phyloP scores from a whole-genome alignment of 2,113 vertebrate genomes.

The Albula glossodonta region DNA sequence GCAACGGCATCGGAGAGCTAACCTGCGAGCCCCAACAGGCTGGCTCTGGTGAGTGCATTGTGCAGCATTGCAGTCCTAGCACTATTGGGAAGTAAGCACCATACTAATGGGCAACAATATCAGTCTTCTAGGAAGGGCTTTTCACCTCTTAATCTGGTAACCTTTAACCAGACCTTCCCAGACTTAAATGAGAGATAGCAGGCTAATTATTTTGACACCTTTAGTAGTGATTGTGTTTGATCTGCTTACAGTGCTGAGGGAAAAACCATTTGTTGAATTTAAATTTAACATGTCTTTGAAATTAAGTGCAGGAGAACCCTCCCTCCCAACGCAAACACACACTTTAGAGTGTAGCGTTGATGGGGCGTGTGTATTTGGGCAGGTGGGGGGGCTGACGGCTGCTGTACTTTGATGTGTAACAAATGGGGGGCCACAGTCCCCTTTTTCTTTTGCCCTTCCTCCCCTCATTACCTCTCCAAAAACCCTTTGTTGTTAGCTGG shows the following conservation, averaged over 20 bases:
- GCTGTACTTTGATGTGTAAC: background rate
- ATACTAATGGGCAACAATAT: too few species aligned
- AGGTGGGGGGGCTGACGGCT: background rate
- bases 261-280: background rate
- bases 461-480: background rate
- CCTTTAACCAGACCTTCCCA: too few species aligned
- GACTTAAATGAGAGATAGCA: background rate
- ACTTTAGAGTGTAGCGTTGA: too few species aligned
- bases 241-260: background rate
- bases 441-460: background rate
- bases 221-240: background rate
- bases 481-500: conserved; percentile 1
- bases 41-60: conserved; percentile 72
- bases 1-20: conserved; percentile 91
- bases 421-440: background rate
- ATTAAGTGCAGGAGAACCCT: background rate
- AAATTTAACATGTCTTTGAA: background rate
- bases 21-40: conserved; percentile 88
- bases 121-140: too few species aligned
- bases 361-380: background rate
- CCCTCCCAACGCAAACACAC: background rate
- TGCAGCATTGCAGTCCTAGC: background rate
- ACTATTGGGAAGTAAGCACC: background rate
- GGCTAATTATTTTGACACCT: background rate
- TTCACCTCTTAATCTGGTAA: background rate